Evolutionary conservation across 2,797 vertebrate species (phyloP).

Genomic region (Sebastes miniatus): DNA sequence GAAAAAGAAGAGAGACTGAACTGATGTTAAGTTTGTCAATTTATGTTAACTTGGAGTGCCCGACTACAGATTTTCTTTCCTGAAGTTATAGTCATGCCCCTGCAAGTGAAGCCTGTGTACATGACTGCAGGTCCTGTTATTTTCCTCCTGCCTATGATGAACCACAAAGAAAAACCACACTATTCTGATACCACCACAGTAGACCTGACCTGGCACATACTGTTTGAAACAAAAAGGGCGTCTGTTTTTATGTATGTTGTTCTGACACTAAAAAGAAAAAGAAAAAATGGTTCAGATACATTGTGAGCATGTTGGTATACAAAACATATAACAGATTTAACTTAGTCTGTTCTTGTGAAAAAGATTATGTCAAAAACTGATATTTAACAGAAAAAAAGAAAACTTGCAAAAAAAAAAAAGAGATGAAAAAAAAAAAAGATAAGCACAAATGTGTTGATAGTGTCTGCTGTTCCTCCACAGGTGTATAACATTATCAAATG

Average conservation of each 20-base stretch:
- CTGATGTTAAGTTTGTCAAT: conserved; percentile 37
- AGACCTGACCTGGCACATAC: conserved; percentile 56
- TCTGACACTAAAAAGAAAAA: conserved; percentile 63
- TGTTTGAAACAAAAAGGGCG: conserved; percentile 52
- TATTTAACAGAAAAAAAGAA: conserved; percentile 71
- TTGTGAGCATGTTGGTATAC: conserved; percentile 85
- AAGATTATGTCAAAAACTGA: conserved; percentile 70
- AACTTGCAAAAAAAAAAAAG: conserved; percentile 43
- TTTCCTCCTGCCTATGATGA: conserved; percentile 57
- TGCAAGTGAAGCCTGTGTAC: conserved; percentile 39
- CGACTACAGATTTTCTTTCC: conserved; percentile 38
- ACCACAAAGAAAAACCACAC: conserved; percentile 40
- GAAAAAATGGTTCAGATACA: conserved; percentile 72
- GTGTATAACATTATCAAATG: conserved; percentile 75
- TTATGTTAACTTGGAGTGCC: conserved; percentile 42
- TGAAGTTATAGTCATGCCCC: conserved; percentile 33
- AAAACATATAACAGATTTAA: conserved; percentile 76
- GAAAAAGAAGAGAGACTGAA: conserved; percentile 39
- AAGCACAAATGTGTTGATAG: conserved; percentile 83
- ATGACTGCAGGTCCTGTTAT: conserved; percentile 39
- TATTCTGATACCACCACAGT: conserved; percentile 34
- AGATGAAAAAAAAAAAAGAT: conserved; percentile 59
- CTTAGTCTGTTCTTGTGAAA: conserved; percentile 82
- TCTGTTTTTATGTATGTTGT: conserved; percentile 75
- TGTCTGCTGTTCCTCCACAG: conserved; percentile 81